These are phyloP conservation scores for Schrankia costaestrigalis DNA, from an alignment of 2,888 invertebrate species.

Conservation along the genomic window DNA sequence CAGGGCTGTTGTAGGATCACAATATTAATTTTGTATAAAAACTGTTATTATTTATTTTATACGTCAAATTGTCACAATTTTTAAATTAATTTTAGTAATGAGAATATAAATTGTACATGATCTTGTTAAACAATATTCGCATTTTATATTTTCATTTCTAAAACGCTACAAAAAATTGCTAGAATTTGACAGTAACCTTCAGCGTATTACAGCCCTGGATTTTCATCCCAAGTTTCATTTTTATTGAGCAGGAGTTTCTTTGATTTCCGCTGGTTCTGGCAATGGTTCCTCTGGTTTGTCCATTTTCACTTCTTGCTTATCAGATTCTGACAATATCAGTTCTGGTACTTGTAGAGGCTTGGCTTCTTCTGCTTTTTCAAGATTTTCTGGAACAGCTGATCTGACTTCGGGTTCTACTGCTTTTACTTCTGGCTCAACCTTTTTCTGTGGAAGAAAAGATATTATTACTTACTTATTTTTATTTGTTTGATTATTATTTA, in stretches of 20 bases:
- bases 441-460: slow-evolving; percentile 38
- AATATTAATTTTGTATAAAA: not conserved
- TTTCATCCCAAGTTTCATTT: not conserved
- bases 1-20: slow-evolving; percentile 7
- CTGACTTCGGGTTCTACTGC: slow-evolving; percentile 26
- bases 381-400: slow-evolving; percentile 33
- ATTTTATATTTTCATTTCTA: not conserved
- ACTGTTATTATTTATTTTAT: not conserved
- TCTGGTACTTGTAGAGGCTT: slow-evolving; percentile 65
- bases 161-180: not conserved
- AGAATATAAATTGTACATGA: no score
- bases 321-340: slow-evolving; percentile 64
- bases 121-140: no score
- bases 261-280: slow-evolving; percentile 28
- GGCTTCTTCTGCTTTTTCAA: slow-evolving; percentile 34
- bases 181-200: not conserved
- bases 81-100: no score
- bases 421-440: slow-evolving; percentile 42
- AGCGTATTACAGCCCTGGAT: slow-evolving; percentile 3
- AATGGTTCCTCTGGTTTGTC: slow-evolving; percentile 42
- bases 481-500: no score
- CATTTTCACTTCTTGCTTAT: slow-evolving; percentile 39
- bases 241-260: slow-evolving; percentile 17
- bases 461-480: no score
- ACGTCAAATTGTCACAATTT: no score